Base-by-base conservation (phyloP, 2,113 vertebrate species). In the Sinosuthora webbiana region DNA sequence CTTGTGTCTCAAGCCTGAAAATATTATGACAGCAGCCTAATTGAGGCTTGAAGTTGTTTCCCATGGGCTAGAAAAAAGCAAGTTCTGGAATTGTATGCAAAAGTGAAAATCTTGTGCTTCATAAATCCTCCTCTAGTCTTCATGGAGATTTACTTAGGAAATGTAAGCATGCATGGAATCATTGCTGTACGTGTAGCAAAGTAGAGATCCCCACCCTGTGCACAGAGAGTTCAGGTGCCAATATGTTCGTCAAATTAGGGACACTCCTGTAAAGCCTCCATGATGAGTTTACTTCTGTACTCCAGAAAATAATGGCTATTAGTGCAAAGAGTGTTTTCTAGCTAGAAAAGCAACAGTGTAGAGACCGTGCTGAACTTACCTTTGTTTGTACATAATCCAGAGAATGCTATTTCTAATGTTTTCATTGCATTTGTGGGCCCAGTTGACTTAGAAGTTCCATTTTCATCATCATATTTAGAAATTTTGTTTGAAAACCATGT, bases 331-430 rank as follows among this genome's bases (percentile, higher is more conserved):
- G 7, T 47, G 24, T 60, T 93, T 83, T 89, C 9, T 49, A 23
- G 0, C 57, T 57, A 33, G 4, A 3, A 41, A 76, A 53, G 37
- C 21, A 37, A 3, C 23, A 35, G 3, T 1, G 1, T 44, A 3
- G 49, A 81, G 44, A 11, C 14, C 6, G 23, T 70, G 19, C 41
- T 82, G 75, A 84, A 35, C 10, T 93, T 62, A 63, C 9, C 17
- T 24, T 71, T 87, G 19, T 45, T 63, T 60, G 9, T 52, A 20
- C 0, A 0, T 60, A 44, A 71, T 37, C 9, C 13, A 55, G 35
- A 22, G 55, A 52, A 37, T 8, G 10, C 9, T 49, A 14, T 57
- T 80, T 70, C 19, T 44, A 28, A 39, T 57, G 25, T 31, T 94
- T 86, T 37, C 21, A 15, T 83, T 80, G 55, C 16, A 15, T 56